These are phyloP conservation scores for Pogonocichla stellata DNA, from an alignment of 2,113 vertebrate genomes.

Conservation along the genomic window DNA sequence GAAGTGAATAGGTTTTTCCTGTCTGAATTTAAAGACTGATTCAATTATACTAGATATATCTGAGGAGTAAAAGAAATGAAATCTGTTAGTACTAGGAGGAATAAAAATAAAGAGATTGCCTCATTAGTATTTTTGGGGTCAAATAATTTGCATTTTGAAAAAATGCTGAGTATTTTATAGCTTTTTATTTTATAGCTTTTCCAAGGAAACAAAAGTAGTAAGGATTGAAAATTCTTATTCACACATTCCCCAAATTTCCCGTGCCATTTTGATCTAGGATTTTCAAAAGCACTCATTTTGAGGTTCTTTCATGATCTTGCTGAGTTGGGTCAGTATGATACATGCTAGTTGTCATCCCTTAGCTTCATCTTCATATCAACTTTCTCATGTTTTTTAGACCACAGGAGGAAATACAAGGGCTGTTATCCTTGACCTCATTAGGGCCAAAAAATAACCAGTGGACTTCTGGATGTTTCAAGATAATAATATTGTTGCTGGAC, in stretches of 20 bases:
- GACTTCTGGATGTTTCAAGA: not conserved
- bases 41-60: not conserved
- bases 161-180: not conserved
- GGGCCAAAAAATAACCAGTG: not conserved
- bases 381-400: not conserved
- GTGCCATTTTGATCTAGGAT: not conserved
- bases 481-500: not conserved
- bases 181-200: not conserved
- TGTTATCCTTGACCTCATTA: not conserved
- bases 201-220: not conserved
- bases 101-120: not conserved
- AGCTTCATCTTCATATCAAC: not conserved
- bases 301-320: not conserved
- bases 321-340: not conserved
- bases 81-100: not conserved
- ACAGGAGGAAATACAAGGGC: fast-evolving
- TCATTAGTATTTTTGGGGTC: not conserved
- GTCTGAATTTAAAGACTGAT: not conserved
- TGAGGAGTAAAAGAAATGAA: not conserved
- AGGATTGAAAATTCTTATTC: not conserved
- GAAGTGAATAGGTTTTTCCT: not conserved
- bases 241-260: not conserved
- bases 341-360: fast-evolving
- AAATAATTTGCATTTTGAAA: not conserved
- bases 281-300: not conserved